Percentiles rank a stretch among this genome's conserved stretches.
phyloP scores from a whole-genome alignment of 2,113 vertebrate species.

The Ifrita kowaldi region DNA sequence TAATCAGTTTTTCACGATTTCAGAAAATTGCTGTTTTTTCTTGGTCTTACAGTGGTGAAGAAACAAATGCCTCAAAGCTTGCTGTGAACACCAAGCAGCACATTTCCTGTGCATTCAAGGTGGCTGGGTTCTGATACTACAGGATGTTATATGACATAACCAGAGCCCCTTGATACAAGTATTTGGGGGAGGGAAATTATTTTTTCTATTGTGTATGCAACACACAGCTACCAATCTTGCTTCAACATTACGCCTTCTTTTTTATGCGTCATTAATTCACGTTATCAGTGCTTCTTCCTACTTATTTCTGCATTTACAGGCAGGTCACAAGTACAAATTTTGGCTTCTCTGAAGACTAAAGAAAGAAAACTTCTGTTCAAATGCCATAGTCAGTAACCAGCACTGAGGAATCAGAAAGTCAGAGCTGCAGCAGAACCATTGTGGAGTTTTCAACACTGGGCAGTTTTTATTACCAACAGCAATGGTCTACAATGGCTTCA shows the following conservation, averaged over 20 bases:
- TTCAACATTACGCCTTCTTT: neutral
- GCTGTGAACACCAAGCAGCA: neutral
- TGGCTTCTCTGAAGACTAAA: neutral
- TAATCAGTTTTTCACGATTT: neutral
- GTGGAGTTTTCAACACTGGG: accelerated
- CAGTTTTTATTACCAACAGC: neutral
- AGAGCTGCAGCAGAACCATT: neutral
- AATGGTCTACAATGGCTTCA: neutral
- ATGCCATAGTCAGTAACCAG: neutral
- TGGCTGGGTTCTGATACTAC: neutral
- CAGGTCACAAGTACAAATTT: neutral
- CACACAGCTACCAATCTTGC: neutral
- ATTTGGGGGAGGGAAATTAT: neutral
- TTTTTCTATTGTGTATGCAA: neutral
- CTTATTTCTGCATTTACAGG: neutral
- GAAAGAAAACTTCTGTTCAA: neutral
- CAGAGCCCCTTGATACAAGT: neutral
- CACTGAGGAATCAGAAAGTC: neutral
- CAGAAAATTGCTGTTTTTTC: neutral
- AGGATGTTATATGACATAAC: neutral
- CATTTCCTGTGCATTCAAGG: neutral
- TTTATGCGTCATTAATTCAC: neutral
- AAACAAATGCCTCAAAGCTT: neutral
- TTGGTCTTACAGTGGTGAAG: neutral
- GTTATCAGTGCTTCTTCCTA: neutral